Evolutionary conservation across 2,888 invertebrate genomes (phyloP).

Genomic region (Ennomos fuscantarius): DNA sequence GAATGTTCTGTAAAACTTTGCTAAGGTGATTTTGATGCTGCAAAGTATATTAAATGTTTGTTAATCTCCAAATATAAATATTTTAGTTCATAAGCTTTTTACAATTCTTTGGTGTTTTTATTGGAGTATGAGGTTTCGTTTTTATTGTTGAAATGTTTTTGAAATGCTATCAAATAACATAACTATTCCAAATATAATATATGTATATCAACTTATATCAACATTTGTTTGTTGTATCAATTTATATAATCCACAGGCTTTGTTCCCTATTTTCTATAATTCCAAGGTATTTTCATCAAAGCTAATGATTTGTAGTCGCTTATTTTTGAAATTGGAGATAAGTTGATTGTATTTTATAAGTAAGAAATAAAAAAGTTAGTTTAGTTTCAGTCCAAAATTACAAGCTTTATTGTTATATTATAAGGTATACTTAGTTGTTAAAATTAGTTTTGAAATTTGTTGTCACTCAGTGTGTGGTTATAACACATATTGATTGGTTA

Average conservation of each 20-base stretch:
- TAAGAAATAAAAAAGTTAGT: slow-evolving; percentile 1
- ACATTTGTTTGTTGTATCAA: not conserved
- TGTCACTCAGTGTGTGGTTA: not conserved
- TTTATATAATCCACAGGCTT: not conserved
- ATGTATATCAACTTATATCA: not conserved
- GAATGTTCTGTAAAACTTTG: not conserved
- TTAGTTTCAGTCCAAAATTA: slow-evolving; percentile 17
- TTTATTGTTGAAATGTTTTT: slow-evolving; percentile 4
- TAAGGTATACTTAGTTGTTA: slow-evolving; percentile 9
- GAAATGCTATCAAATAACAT: not conserved
- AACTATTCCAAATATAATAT: not conserved
- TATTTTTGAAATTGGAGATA: slow-evolving; percentile 2
- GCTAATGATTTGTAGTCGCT: not conserved
- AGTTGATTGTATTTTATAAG: slow-evolving; percentile 5
- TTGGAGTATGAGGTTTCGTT: slow-evolving; percentile 6
- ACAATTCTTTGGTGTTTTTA: slow-evolving; percentile 2
- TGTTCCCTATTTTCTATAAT: not conserved
- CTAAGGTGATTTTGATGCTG: not conserved
- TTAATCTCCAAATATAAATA: slow-evolving; percentile 4
- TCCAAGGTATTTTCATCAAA: not conserved
- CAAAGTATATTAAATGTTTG: not conserved
- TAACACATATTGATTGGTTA: too few relatives aligned
- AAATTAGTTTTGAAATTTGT: not conserved
- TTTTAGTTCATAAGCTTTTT: slow-evolving; percentile 10
- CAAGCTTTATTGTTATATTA: slow-evolving; percentile 19